Conservation (phyloP, 2,888 invertebrate species). For the Podabrus alpinus region DNA sequence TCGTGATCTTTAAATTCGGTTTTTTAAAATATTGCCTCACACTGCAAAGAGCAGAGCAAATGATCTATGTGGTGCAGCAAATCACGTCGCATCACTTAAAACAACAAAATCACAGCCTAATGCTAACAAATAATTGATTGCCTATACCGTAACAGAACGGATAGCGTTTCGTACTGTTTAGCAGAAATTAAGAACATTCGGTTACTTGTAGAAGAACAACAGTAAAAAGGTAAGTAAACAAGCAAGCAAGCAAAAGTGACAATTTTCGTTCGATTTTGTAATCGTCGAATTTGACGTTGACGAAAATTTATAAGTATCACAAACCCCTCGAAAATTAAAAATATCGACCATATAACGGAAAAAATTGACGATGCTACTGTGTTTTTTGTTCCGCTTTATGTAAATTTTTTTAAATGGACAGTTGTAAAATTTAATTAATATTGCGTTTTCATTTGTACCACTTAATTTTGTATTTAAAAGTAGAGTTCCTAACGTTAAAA, state of each 20-base stretch:
- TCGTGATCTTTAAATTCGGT: not conserved
- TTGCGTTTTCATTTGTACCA: not conserved
- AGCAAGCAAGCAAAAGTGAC: not conserved
- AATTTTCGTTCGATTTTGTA: not conserved
- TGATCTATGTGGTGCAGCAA: not conserved
- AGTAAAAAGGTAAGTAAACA: not conserved
- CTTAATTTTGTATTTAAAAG: not conserved
- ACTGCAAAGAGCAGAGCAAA: not conserved
- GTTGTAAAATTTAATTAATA: not conserved
- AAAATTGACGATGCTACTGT: not conserved
- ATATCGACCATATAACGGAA: not conserved
- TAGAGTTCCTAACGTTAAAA: not conserved
- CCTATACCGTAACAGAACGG: slow-evolving; percentile 3
- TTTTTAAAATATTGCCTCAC: not conserved
- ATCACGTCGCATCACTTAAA: not conserved
- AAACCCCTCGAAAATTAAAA: not conserved
- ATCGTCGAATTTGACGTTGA: not conserved
- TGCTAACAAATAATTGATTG: slow-evolving; percentile 2
- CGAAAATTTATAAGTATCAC: not conserved
- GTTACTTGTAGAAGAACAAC: not conserved
- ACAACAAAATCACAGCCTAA: not conserved
- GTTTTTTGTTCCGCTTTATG: not conserved
- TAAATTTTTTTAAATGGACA: not conserved
- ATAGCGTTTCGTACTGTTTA: slow-evolving; percentile 4
- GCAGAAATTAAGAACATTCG: slow-evolving; percentile 1